Evolutionary conservation across 2,797 vertebrate species (phyloP), one percentile per base, ranked within the genome.

Genomic region (Amazona ochrocephala): DNA sequence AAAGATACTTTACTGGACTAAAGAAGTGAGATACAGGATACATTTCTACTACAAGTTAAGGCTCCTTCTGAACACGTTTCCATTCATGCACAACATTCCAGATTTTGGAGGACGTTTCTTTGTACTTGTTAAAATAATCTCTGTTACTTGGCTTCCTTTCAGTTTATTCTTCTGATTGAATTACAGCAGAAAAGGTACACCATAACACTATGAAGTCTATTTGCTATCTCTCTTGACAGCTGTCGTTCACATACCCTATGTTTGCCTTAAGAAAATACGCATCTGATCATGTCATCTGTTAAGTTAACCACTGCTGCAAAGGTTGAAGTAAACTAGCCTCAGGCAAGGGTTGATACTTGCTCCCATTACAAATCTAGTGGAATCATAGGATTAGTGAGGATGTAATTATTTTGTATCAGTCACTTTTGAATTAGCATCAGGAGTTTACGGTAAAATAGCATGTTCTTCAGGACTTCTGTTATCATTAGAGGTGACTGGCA

Each of bases 221-320:
- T 60, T 90, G 75, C 89, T 86, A 68, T 97, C 87, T 60, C 47
- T 90, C 86, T 10, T 83, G 88, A 91, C 95, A 97, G 92, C 93
- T 93, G 87, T 56, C 84, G 61, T 86, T 93, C 84, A 81, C 71
- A 78, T 84, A 68, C 66, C 48, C 84, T 89, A 29, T 68, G 80
- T 84, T 84, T 92, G 90, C 87, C 90, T 89, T 80, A 75, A 93
- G 74, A 95, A 93, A 96, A 92, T 74, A 58, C 1, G 3, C 41
- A 70, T 94, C 72, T 87, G 85, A 94, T 83, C 84, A 44, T 60
- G 83, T 84, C 78, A 95, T 90, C 95, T 95, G 70, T 76, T 87
- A 66, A 78, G 39, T 76, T 89, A 88, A 47, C 30, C 90, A 85
- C 65, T 66, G 8, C 32, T 87, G 64, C 9, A 7, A 90, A 92